phyloP scores from a whole-genome alignment of 2,113 vertebrate genomes.

The Onychorhynchus coronatus region DNA sequence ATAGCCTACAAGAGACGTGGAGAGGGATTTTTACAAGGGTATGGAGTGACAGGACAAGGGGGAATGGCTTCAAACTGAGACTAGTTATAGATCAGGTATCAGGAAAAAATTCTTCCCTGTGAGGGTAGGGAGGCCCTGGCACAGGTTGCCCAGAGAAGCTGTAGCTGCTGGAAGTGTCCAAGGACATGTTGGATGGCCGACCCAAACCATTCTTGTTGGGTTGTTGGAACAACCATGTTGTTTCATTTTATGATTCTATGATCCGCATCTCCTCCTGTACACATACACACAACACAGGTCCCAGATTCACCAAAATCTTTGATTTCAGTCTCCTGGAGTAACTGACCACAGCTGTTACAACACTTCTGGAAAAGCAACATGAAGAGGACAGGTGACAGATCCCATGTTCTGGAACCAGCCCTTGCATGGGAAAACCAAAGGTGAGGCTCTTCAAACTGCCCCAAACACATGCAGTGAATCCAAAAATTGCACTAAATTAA shows the following conservation, averaged over 20 bases:
- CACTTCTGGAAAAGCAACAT: background rate
- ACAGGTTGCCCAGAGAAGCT: background rate
- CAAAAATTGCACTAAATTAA: background rate
- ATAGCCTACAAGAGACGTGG: background rate
- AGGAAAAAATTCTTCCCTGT: background rate
- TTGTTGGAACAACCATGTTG: too few species aligned
- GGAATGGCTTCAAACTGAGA: background rate
- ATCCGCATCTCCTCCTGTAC: background rate
- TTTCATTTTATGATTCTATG: background rate
- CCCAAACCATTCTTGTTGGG: too few species aligned
- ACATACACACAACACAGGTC: rapidly evolving
- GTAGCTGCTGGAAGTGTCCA: background rate
- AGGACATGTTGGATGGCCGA: rapidly evolving
- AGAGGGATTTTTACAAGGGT: background rate
- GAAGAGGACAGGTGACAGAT: background rate
- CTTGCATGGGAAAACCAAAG: background rate
- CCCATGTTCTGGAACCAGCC: background rate
- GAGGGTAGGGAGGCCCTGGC: background rate
- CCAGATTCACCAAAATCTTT: background rate
- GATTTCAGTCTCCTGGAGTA: background rate
- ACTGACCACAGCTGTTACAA: background rate
- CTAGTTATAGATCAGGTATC: background rate
- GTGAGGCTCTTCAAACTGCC: background rate
- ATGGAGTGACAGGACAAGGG: background rate
- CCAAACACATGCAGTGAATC: background rate